These are phyloP conservation scores for Halichoerus grypus DNA, from an alignment of 2,113 vertebrate genomes.

Conservation along the genomic window DNA sequence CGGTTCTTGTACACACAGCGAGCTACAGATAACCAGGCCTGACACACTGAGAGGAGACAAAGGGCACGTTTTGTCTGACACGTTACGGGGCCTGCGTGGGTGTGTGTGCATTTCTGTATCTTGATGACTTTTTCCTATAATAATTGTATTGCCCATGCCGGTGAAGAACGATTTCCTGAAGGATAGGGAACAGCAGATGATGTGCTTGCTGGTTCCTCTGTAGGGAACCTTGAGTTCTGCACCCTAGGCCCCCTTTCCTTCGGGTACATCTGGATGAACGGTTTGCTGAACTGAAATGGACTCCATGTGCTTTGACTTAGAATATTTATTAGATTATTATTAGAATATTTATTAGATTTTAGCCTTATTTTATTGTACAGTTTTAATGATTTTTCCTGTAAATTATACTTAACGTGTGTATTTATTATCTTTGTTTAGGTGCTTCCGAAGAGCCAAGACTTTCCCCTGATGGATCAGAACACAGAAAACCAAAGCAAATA, in stretches of 20 bases:
- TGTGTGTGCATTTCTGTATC: neutral
- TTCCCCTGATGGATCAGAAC: constrained; percentile 88
- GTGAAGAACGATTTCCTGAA: neutral
- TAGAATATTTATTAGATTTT: neutral
- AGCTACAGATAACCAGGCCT: neutral
- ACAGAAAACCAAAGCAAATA: constrained; percentile 94
- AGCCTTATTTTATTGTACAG: neutral
- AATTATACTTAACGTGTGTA: neutral
- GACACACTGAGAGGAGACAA: fast-evolving
- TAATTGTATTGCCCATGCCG: neutral
- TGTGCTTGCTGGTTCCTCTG: neutral
- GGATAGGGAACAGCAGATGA: neutral
- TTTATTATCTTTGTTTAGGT: constrained; percentile 78
- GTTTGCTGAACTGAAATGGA: neutral
- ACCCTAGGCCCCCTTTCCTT: neutral
- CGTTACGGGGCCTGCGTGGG: fast-evolving
- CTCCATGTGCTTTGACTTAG: neutral
- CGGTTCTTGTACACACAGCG: fast-evolving
- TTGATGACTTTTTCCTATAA: neutral
- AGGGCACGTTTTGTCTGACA: neutral
- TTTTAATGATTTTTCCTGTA: neutral
- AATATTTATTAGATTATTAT: neutral
- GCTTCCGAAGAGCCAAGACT: constrained; percentile 88
- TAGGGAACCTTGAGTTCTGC: too few species aligned
- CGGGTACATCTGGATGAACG: fast-evolving